Base-by-base conservation (phyloP, 1,140 invertebrate genomes). In the Pseudomyrmex gracilis region DNA sequence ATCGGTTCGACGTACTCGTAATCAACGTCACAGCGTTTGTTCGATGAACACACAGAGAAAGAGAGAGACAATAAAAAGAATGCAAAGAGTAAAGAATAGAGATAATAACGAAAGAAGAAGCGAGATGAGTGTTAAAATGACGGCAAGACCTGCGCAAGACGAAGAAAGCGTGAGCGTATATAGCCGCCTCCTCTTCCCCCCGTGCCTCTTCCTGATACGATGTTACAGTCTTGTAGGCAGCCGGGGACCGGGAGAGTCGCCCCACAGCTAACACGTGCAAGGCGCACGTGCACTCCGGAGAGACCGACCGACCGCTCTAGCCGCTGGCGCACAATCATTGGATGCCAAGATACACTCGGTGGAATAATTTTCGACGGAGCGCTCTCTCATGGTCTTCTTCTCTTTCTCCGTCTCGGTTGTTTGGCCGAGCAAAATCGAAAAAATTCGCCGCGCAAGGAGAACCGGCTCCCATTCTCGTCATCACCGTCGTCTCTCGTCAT, bases 211-310 rank as follows among this genome's bases (percentile, higher is more conserved):
- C 90, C 87, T 90, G 92, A 92, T 92, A 93, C 91, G 91, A 93
- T 89, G 91, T 92, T 92, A 92, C 91, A 93, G 91, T 90, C 92
- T 80, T 89, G 92, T 90, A 92, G 87, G 92, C 92, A 93, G 91
- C 91, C 91, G 91, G 88, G 92, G 90, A 92, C 92, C 90, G 90
- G 91, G 91, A 92, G 93, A 90, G 91, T 92, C 93, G 92, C 87
- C 84, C 89, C 92, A 91, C 90, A 90, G 92, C 90, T 93, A 93
- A 93, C 93, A 93, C 93, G 93, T 93, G 93, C 92, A 92, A 90
- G 84, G 85, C 91, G 93, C 93, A 93, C 93, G 93, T 93, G 93
- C 93, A 93, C 93, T 93, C 87, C 88, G 87, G 34, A 90, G 89
- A 89, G 85, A 89, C 53, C 60, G 73, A 67, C 73, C 73, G 73